phyloP scores from a whole-genome alignment of 2,113 vertebrate species.

The Tragulus kanchil region DNA sequence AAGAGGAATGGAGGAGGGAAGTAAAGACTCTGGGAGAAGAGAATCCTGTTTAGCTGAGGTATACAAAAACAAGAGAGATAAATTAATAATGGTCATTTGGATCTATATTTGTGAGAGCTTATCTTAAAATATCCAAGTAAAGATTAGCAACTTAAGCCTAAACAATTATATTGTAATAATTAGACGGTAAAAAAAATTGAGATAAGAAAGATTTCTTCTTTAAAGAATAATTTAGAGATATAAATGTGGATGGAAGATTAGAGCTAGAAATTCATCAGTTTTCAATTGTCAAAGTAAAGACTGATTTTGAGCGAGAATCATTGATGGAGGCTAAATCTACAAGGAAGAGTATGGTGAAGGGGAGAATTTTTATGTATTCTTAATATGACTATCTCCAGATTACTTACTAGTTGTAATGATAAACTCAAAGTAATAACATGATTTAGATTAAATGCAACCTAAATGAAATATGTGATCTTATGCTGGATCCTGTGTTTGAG shows the following conservation, averaged over 20 bases:
- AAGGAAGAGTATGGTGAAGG: not conserved
- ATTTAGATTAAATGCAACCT: constrained; percentile 13
- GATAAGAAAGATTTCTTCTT: not conserved
- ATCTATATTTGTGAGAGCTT: not conserved
- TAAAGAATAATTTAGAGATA: constrained; percentile 5
- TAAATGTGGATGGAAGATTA: not conserved
- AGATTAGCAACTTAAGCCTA: not conserved
- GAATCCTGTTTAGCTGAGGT: not conserved
- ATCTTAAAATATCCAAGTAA: not conserved
- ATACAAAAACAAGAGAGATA: not conserved
- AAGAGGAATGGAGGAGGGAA: not conserved
- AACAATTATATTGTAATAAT: not conserved
- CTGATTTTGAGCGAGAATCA: not conserved
- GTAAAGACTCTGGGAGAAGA: not conserved
- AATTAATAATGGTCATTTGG: not conserved
- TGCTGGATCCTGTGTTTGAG: not conserved
- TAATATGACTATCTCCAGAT: not conserved
- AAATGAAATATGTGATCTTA: constrained; percentile 19
- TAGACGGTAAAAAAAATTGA: not conserved
- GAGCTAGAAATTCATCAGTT: not conserved
- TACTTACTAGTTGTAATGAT: not conserved
- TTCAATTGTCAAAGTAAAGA: not conserved
- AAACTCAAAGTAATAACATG: not conserved
- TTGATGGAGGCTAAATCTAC: not conserved
- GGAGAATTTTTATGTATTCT: not conserved